Base-by-base conservation (phyloP, 2,888 invertebrate species). In the Caenorhabditis sp. region DNA sequence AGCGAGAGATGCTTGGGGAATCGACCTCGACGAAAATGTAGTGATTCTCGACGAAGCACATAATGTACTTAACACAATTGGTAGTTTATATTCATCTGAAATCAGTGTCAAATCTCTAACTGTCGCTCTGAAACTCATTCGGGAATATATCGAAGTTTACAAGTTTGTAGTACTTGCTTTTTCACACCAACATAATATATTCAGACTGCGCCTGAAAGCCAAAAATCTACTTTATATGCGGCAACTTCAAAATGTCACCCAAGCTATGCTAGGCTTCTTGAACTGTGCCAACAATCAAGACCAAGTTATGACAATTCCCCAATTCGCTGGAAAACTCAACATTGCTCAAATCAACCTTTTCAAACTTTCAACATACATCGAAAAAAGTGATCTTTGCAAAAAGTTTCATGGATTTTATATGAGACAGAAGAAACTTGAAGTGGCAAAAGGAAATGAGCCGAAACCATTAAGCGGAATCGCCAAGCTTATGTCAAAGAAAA, bases 21-120 rank as follows among this genome's bases (percentile, higher is more conserved):
- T 94, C 67, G 90, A 91, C 64, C 88, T 93, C 25, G 91, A 92
- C 25, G 91, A 92, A 81, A 93, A 93, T 86, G 90, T 99, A 0
- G 90, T 99, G 0, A 93, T 99, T 70, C 89, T 91, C 21, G 99
- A 99, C 87, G 99, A 99, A 89, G 97, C 97, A 0, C 99, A 99
- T 85, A 99, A 97, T 88, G 91, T 99, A 1, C 90, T 96, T 12
- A 94, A 96, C 73, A 93, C 95, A 0, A 92, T 97, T 78, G 92
- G 93, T 74, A 25, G 36, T 54, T 63, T 56, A 21, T 77, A 81
- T 67, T 82, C 81, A 4, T 60, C 73, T 12, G 83, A 83, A 67
- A 36, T 83, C 50, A 63, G 72, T 17, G 38, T 59, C 20, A 65
- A 72, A 26, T 70, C 77, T 1, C 54, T 83, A 21, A 69, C 73